Percentiles rank a stretch among this genome's conserved stretches.
phyloP scores from a whole-genome alignment of 2,888 invertebrate genomes.

The Erannis defoliaria region DNA sequence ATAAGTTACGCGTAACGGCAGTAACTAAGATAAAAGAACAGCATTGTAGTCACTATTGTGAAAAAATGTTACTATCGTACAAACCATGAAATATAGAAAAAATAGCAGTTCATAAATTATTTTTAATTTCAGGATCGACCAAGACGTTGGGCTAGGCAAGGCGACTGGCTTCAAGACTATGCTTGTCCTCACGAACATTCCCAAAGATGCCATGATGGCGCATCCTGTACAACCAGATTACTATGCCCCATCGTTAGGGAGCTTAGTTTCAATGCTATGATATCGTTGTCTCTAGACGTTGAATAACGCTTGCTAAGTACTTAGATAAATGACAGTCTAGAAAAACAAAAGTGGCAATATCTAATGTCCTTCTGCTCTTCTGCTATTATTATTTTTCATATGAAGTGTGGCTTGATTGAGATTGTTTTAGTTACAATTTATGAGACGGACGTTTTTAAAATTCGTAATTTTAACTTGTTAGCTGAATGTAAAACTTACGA shows the following conservation, averaged over 20 bases:
- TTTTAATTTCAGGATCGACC: slow-evolving; percentile 87
- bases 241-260: slow-evolving; percentile 70
- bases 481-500: no score
- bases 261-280: slow-evolving; percentile 57
- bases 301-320: background rate
- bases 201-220: slow-evolving; percentile 81
- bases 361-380: no score
- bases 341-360: no score
- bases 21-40: no score
- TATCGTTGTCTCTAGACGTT: background rate
- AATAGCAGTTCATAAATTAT: background rate
- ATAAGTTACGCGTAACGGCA: no score
- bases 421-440: no score
- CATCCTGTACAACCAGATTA: slow-evolving; percentile 80
- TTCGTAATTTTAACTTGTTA: no score
- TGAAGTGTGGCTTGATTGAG: no score
- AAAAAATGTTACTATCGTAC: background rate
- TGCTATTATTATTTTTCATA: no score
- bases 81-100: background rate
- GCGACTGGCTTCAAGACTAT: slow-evolving; percentile 90
- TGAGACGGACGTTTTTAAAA: no score
- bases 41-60: no score
- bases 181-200: slow-evolving; percentile 87
- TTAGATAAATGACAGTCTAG: no score
- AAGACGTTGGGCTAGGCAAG: slow-evolving; percentile 92